Base-by-base conservation (phyloP, 2,888 invertebrate genomes). In the Trichogramma evanescens region DNA sequence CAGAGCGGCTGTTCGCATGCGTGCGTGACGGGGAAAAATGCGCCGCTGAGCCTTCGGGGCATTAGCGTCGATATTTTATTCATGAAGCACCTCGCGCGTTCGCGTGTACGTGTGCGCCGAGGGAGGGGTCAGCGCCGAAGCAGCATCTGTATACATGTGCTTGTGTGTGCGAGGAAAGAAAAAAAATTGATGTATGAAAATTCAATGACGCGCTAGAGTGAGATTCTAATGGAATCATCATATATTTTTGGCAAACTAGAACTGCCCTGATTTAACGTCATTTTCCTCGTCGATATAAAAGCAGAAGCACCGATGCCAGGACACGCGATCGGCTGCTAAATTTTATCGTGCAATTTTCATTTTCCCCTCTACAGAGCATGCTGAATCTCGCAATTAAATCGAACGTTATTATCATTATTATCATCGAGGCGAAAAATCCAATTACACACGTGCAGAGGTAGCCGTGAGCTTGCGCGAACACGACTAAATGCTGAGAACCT, bases 21-120 rank as follows among this genome's bases (percentile, higher is more conserved):
- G 48, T 51, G 43, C 39, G 46, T 5, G 26, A 3, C 51, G 50
- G 56, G 69, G 71, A 74, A 74, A 74, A 75, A 74, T 71, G 71
- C 72, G 74, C 72, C 74, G 73, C 72, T 71, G 69, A 66, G 72
- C 71, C 74, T 66, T 71, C 70, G 68, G 70, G 76, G 74, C 73
- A 77, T 77, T 76, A 77, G 74, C 72, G 65, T 67, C 71, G 70
- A 77, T 77, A 76, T 77, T 77, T 77, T 77, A 77, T 77, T 77
- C 77, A 77, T 77, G 76, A 77, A 70, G 66, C 72, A 74, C 73
- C 74, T 73, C 74, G 69, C 71, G 69, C 69, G 69, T 67, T 46
- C 63, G 67, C 39, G 38, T 9, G 40, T 39, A 44, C 50, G 50
- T 6, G 9, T 9, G 48, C 43, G 57, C 44, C 38, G 41, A 46